Evolutionary conservation across 92 coral and sea anemone species (phyloP), one percentile per base, ranked within the genome.

Genomic region (Porites evermanni): DNA sequence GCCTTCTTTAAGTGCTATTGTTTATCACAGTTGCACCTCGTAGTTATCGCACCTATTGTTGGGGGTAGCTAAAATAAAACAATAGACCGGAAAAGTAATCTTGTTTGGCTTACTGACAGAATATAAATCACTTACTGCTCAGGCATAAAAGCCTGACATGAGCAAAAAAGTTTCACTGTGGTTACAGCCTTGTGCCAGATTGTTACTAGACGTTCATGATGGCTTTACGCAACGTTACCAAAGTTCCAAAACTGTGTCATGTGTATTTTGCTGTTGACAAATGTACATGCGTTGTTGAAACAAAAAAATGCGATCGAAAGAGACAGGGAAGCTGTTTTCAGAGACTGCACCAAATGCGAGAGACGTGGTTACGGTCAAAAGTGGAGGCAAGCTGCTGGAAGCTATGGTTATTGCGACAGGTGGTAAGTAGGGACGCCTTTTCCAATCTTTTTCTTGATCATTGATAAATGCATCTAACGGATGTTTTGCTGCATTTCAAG

Each of bases 241-340:
- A 75, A 75, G 65, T 84, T 84, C 82, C 88, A 74, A 84, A 84
- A 75, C 80, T 73, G 88, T 84, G 88, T 84, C 88, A 74, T 63
- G 24, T 84, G 63, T 84, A 84, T 74, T 84, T 84, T 74, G 63
- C 75, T 75, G 82, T 83, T 63, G 87, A 83, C 64, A 83, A 74
- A 83, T 73, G 81, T 74, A 83, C 87, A 13, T 74, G 87, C 21
- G 18, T 84, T 19, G 58, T 75, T 63, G 81, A 84, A 77, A 73
- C 88, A 84, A 75, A 64, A 84, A 84, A 65, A 16, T 84, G 16
- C 26, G 66, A 73, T 47, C 81, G 73, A 84, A 84, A 84, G 38
- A 75, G 74, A 8, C 19, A 68, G 79, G 9, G 20, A 65, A 79
- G 7, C 10, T 8, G 17, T 52, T 53, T 50, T 70, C 21, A 38